Conservation (phyloP, 2,888 invertebrate genomes). For the Drosophila rubida region DNA sequence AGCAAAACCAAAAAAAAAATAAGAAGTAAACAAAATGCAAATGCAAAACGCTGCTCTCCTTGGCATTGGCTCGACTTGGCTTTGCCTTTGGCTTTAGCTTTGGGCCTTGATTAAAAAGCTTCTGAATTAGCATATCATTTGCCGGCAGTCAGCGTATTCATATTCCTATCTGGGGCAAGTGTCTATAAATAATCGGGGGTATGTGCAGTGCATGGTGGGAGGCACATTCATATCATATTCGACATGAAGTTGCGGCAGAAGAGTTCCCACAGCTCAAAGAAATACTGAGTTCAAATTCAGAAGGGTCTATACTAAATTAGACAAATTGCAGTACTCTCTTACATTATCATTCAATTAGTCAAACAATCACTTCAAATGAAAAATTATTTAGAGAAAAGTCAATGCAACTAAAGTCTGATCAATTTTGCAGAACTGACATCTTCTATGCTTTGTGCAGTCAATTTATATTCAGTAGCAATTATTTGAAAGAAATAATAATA, state of each 20-base stretch:
- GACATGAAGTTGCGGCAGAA: neutral
- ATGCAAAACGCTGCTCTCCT: slow-evolving; percentile 43
- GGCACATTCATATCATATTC: neutral
- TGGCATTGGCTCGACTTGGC: slow-evolving; percentile 26
- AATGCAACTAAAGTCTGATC: no score
- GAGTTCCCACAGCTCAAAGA: neutral
- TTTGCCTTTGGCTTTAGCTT: slow-evolving; percentile 28
- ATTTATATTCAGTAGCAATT: no score
- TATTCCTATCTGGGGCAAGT: slow-evolving; percentile 41
- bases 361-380: no score
- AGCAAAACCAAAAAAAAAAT: no score
- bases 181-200: slow-evolving; percentile 55
- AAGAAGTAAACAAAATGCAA: slow-evolving; percentile 77
- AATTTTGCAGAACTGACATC: no score
- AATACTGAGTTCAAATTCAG: neutral
- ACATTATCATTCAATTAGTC: no score
- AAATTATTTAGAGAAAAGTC: no score
- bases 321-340: no score
- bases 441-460: no score
- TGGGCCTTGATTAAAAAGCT: slow-evolving; percentile 77
- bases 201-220: neutral
- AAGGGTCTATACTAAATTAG: no score
- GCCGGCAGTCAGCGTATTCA: slow-evolving; percentile 29
- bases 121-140: slow-evolving; percentile 77
- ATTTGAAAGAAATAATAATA: no score